phyloP scores from a whole-genome alignment of 1,140 invertebrate genomes.

The Drosophila bocki region DNA sequence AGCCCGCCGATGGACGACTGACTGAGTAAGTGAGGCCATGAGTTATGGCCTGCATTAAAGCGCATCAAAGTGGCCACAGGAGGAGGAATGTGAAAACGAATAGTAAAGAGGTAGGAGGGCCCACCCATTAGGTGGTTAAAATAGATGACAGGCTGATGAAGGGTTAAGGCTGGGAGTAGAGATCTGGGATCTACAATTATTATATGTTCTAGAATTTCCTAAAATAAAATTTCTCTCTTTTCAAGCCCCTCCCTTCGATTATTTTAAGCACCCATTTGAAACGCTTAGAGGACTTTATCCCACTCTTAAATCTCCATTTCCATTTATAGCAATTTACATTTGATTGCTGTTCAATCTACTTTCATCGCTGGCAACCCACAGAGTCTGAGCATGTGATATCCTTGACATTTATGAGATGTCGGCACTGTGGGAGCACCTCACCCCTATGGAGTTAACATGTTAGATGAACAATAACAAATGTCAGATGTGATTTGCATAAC shows the following conservation, averaged over 20 bases:
- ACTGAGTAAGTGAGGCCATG: conserved; percentile 51
- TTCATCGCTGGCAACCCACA: conserved; percentile 32
- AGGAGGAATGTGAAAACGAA: conserved; percentile 8
- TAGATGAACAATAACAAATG: conserved; percentile 57
- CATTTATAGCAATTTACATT: conserved; percentile 38
- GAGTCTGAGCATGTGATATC: conserved; percentile 41
- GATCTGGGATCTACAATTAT: not conserved
- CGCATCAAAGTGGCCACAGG: conserved; percentile 39
- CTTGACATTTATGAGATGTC: conserved; percentile 68
- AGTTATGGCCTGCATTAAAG: conserved; percentile 75
- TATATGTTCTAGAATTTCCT: not conserved
- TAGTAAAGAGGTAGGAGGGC: not conserved
- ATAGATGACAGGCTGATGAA: conserved; percentile 8
- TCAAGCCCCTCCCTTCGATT: not conserved
- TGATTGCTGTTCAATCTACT: conserved; percentile 50
- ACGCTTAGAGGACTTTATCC: conserved; percentile 22
- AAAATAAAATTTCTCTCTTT: no score
- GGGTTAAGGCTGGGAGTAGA: not conserved
- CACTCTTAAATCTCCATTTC: conserved; percentile 4
- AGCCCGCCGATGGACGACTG: conserved; percentile 15
- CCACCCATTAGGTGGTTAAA: conserved; percentile 30
- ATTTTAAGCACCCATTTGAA: conserved; percentile 35
- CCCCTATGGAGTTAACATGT: conserved; percentile 7
- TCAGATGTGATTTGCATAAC: conserved; percentile 66
- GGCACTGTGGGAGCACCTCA: conserved; percentile 10